phyloP scores from a whole-genome alignment of 1,140 invertebrate genomes.

The Acromyrmex charruanus region DNA sequence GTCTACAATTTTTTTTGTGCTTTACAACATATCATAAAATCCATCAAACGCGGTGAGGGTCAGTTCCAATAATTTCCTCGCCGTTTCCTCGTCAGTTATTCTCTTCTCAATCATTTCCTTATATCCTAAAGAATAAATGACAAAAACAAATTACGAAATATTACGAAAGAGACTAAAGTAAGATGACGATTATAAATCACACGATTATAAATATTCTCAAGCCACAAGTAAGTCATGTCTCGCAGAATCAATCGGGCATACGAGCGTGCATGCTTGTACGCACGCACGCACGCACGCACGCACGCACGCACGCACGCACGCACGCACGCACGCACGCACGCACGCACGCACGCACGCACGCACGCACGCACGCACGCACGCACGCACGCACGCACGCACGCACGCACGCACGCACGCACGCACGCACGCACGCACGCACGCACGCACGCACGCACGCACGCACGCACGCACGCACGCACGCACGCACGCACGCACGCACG shows the following conservation, averaged over 20 bases:
- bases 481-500: neutral
- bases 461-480: neutral
- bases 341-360: neutral
- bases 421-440: neutral
- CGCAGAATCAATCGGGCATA: neutral
- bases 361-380: neutral
- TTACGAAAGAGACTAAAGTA: neutral
- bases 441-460: neutral
- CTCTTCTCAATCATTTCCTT: neutral
- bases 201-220: conserved; percentile 8
- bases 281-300: neutral
- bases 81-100: no score
- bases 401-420: neutral
- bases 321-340: neutral
- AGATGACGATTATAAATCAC: neutral
- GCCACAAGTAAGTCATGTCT: neutral
- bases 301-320: neutral
- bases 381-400: neutral
- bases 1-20: no score
- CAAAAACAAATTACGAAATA: neutral
- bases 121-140: neutral
- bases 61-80: no score
- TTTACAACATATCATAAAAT: no score
- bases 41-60: no score
- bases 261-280: neutral